Percentiles rank a stretch among this genome's conserved stretches.
phyloP scores from a whole-genome alignment of 2,888 invertebrate species.

The Craniophora ligustri region DNA sequence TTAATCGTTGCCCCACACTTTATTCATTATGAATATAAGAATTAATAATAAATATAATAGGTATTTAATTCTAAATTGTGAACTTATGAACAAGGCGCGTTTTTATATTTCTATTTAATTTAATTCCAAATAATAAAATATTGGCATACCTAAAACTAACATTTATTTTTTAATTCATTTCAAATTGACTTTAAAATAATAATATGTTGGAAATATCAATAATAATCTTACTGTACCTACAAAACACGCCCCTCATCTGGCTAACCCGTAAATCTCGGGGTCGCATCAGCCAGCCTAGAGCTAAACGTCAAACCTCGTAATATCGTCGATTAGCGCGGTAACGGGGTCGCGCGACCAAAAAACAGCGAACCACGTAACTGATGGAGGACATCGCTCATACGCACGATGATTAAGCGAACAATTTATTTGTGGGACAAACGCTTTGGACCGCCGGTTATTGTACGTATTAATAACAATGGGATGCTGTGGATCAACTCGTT shows the following conservation, averaged over 20 bases:
- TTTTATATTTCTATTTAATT: too few relatives aligned
- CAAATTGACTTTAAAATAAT: too few relatives aligned
- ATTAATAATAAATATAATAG: too few relatives aligned
- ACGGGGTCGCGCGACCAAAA: constrained; percentile 66
- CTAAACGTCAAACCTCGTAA: constrained; percentile 65
- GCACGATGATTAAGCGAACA: constrained; percentile 72
- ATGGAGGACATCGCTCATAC: constrained; percentile 74
- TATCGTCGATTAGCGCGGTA: constrained; percentile 69
- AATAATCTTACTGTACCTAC: not conserved
- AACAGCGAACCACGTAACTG: constrained; percentile 61
- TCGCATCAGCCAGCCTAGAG: constrained; percentile 50
- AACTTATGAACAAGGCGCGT: too few relatives aligned
- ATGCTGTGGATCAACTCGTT: constrained; percentile 49
- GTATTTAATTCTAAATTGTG: too few relatives aligned
- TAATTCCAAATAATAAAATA: too few relatives aligned
- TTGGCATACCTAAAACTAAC: too few relatives aligned
- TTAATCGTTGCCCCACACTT: too few relatives aligned
- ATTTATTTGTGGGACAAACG: constrained; percentile 73
- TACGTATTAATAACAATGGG: constrained; percentile 48
- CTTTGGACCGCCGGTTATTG: constrained; percentile 51
- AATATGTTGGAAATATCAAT: too few relatives aligned
- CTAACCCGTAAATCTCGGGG: constrained; percentile 46
- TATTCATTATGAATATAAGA: too few relatives aligned
- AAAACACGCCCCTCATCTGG: constrained; percentile 19
- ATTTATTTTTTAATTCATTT: too few relatives aligned